A percentile compares a stretch with the other conserved stretches of the same genome.
phyloP scores from a whole-genome alignment of 1,140 invertebrate genomes.

The Aphaenogaster ashmeadi region DNA sequence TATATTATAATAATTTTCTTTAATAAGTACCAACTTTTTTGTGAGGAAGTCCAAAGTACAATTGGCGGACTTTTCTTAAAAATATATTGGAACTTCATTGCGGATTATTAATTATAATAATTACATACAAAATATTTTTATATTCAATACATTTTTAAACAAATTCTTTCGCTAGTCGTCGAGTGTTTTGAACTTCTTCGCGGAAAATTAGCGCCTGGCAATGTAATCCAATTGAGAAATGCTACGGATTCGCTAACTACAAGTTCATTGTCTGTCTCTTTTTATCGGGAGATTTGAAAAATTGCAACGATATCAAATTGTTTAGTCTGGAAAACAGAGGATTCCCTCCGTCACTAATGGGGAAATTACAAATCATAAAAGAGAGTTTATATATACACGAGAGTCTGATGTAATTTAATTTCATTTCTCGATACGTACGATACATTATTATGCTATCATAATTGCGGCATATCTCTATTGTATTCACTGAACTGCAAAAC shows the following conservation, averaged over 20 bases:
- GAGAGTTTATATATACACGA: not conserved
- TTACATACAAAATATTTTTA: not conserved
- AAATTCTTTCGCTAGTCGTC: not conserved
- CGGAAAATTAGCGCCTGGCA: not conserved
- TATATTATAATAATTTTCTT: not conserved
- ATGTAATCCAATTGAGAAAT: constrained; percentile 10
- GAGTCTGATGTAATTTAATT: constrained; percentile 36
- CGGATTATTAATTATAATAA: not conserved
- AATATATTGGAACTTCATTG: not conserved
- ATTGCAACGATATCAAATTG: constrained; percentile 29
- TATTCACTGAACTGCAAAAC: not conserved
- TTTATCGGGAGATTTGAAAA: constrained; percentile 43
- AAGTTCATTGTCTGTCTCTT: constrained; percentile 23
- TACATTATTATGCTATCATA: not conserved
- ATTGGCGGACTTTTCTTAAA: not conserved
- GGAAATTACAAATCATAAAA: constrained; percentile 18
- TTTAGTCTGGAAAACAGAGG: constrained; percentile 41
- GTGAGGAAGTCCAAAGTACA: not conserved
- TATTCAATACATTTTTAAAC: not conserved
- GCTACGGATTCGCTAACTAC: not conserved
- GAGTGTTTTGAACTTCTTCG: not conserved
- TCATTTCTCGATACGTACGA: not conserved
- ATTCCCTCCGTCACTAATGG: not conserved
- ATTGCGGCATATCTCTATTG: constrained; percentile 8
- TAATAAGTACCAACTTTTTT: not conserved